Evolutionary conservation across 1,140 invertebrate genomes (phyloP).

Genomic region (Calliopsis andreniformis): DNA sequence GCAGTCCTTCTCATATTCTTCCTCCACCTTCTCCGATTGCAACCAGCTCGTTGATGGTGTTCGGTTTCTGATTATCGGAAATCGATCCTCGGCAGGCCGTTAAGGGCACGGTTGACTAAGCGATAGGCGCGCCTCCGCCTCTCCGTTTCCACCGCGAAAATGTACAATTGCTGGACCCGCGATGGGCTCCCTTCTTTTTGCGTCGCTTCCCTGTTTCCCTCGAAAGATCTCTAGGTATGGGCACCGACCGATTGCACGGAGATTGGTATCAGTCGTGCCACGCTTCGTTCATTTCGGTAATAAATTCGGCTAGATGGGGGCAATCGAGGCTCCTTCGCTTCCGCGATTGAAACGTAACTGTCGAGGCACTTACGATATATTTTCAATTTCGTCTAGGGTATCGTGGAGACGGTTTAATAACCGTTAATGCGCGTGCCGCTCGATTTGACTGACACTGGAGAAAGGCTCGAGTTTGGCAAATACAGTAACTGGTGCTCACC

Average conservation of each 20-base stretch:
- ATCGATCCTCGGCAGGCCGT: constrained; percentile 66
- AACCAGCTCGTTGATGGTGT: constrained; percentile 63
- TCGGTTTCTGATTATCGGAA: constrained; percentile 72
- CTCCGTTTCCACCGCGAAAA: constrained; percentile 28
- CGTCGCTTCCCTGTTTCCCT: not conserved
- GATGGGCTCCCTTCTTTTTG: not conserved
- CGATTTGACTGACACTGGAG: constrained; percentile 36
- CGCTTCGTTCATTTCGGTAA: constrained; percentile 19
- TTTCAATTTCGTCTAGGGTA: constrained; percentile 22
- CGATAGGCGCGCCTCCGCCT: constrained; percentile 43
- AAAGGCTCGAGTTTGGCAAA: constrained; percentile 45
- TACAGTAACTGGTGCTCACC: constrained; percentile 31
- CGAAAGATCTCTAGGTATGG: no score
- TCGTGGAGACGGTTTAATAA: constrained; percentile 26
- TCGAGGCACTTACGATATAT: not conserved
- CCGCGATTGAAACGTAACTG: constrained; percentile 38
- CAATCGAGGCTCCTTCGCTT: not conserved
- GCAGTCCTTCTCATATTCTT: constrained; percentile 38
- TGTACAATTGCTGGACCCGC: constrained; percentile 25
- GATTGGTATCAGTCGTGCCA: constrained; percentile 1
- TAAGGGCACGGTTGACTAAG: constrained; percentile 62
- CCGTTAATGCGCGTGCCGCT: constrained; percentile 36
- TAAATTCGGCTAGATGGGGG: constrained; percentile 19
- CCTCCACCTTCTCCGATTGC: constrained; percentile 55
- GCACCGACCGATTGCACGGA: constrained; percentile 21